phyloP scores from a whole-genome alignment of 37 sponge, comb jelly and placozoan species.

The Aphrocallistes beatrix region DNA sequence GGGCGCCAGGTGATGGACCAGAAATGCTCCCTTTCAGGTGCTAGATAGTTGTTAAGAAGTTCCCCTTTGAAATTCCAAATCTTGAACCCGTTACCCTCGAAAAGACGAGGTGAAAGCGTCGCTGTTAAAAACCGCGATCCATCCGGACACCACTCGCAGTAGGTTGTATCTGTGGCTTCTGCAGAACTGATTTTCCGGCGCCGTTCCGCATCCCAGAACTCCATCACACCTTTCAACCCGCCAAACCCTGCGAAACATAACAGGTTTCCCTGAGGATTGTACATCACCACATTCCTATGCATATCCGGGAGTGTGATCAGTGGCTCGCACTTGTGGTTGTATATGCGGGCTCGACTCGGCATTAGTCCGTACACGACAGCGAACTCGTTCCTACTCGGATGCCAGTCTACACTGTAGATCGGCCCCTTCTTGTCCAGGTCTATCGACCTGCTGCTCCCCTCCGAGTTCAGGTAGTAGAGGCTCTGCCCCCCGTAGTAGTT shows the following conservation, averaged over 20 bases:
- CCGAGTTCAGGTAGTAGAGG: conserved; percentile 26
- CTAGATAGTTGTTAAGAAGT: background rate
- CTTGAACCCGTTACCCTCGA: conserved; percentile 28
- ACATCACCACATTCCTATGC: conserved; percentile 31
- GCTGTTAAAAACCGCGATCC: conserved; percentile 27
- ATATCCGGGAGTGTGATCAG: conserved; percentile 13
- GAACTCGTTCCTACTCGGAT: conserved; percentile 19
- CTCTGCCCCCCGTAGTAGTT: conserved; percentile 28
- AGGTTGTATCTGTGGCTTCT: conserved; percentile 23
- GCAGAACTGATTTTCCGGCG: background rate
- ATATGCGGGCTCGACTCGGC: conserved; percentile 31
- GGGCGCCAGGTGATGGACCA: background rate
- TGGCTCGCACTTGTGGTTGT: conserved; percentile 30
- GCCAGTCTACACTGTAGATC: conserved; percentile 31
- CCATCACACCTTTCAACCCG: conserved; percentile 26
- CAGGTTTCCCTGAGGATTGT: conserved; percentile 37
- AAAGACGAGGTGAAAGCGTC: conserved; percentile 29
- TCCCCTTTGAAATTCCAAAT: conserved; percentile 27
- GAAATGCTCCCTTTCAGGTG: conserved; percentile 6
- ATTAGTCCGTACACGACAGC: conserved; percentile 34
- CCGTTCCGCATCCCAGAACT: conserved; percentile 24
- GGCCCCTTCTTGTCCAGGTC: conserved; percentile 30
- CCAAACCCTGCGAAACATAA: conserved; percentile 31
- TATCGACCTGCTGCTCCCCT: background rate
- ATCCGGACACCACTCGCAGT: conserved; percentile 30